Conservation (phyloP, 2,888 invertebrate species). For the Rhaphigaster nebulosa region DNA sequence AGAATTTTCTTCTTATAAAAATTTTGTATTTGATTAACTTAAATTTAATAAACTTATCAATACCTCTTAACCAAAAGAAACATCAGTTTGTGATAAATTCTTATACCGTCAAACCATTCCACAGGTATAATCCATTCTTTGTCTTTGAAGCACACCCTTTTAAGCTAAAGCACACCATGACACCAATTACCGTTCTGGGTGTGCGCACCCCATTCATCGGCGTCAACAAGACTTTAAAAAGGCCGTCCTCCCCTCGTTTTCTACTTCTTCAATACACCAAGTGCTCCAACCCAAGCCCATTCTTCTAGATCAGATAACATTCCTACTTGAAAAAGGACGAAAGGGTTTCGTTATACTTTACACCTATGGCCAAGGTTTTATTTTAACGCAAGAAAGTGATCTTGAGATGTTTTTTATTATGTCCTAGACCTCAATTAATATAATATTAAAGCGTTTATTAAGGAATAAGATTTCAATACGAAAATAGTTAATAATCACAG, state of each 20-base stretch:
- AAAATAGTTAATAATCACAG: background rate
- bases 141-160: background rate
- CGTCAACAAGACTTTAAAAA: background rate
- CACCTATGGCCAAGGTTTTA: background rate
- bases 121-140: background rate
- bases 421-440: too few relatives aligned
- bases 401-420: background rate
- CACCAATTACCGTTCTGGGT: background rate
- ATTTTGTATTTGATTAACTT: too few relatives aligned
- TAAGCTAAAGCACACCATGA: background rate
- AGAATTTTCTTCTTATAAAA: too few relatives aligned
- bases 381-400: background rate
- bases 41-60: too few relatives aligned
- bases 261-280: background rate
- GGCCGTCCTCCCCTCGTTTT: background rate
- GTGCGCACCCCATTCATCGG: background rate
- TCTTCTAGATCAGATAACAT: background rate
- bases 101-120: background rate
- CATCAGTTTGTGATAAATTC: background rate
- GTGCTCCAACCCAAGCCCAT: background rate
- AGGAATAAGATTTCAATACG: background rate
- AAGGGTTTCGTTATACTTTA: background rate
- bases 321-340: background rate
- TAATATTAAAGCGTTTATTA: too few relatives aligned
- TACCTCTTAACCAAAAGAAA: background rate